Percentiles rank a stretch among this genome's conserved stretches.
phyloP scores from a whole-genome alignment of 2,113 vertebrate genomes.

The Vulpes ferrilata region DNA sequence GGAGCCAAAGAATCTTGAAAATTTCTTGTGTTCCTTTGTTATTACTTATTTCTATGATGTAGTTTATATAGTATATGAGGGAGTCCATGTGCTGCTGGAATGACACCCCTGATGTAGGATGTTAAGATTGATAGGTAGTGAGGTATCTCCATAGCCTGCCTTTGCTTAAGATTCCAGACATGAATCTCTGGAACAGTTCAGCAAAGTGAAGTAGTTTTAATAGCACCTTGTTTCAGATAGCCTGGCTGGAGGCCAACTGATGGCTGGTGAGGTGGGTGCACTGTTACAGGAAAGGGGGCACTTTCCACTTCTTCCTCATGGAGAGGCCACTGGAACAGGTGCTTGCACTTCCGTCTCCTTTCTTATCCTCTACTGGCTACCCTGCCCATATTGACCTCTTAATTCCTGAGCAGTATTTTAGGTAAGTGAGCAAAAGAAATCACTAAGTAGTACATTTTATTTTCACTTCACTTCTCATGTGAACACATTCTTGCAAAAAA shows the following conservation, averaged over 20 bases:
- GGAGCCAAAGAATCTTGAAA: neutral
- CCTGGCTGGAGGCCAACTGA: neutral
- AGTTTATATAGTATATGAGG: neutral
- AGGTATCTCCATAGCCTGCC: neutral
- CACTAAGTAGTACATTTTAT: neutral
- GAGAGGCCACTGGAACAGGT: neutral
- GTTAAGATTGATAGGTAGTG: neutral
- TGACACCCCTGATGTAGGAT: neutral
- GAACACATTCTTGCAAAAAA: constrained; percentile 18
- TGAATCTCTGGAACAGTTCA: neutral
- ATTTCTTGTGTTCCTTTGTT: neutral
- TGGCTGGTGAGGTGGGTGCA: neutral
- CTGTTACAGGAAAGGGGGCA: neutral
- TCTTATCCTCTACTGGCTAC: neutral
- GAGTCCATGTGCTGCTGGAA: neutral
- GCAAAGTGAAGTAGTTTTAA: neutral
- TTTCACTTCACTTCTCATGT: constrained; percentile 18
- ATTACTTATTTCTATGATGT: neutral
- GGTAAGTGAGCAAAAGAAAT: constrained; percentile 8
- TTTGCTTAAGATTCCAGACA: neutral
- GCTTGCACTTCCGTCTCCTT: neutral
- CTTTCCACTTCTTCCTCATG: neutral
- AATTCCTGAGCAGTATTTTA: constrained; percentile 8
- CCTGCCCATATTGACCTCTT: neutral
- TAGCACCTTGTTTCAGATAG: neutral